Evolutionary conservation across 2,888 invertebrate genomes (phyloP).

Genomic region (Cephus spinipes): DNA sequence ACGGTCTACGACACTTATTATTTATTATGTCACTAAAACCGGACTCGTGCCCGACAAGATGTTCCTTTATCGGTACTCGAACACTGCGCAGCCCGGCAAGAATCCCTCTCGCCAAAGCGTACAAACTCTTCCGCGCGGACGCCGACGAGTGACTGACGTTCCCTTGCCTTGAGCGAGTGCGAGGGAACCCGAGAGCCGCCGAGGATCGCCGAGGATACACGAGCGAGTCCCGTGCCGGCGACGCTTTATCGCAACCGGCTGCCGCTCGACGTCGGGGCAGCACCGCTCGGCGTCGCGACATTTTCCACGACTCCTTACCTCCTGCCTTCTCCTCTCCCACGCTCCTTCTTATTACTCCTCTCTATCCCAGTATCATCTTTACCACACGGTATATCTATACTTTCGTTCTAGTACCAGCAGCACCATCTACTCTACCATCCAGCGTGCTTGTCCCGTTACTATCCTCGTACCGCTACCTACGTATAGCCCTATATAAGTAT

Average conservation of each 20-base stretch:
- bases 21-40: slow-evolving; percentile 3
- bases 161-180: slow-evolving; percentile 39
- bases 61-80: slow-evolving; percentile 6
- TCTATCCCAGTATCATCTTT: neutral
- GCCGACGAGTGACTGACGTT: slow-evolving; percentile 66
- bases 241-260: slow-evolving; percentile 39
- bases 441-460: neutral
- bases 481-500: neutral
- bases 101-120: slow-evolving; percentile 37
- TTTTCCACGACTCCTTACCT: slow-evolving; percentile 18
- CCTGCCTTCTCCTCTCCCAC: neutral
- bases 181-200: slow-evolving; percentile 40
- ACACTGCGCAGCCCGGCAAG: slow-evolving; percentile 29
- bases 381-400: neutral
- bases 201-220: slow-evolving; percentile 45
- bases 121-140: slow-evolving; percentile 62
- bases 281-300: slow-evolving; percentile 48
- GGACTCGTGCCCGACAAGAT: slow-evolving; percentile 3
- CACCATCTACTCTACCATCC: neutral
- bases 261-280: slow-evolving; percentile 54
- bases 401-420: neutral
- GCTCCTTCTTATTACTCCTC: slow-evolving; percentile 11
- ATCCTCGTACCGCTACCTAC: neutral
- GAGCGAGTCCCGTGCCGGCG: slow-evolving; percentile 38
- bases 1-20: neutral